A percentile compares a stretch with the other conserved stretches of the same genome.
Conservation (phyloP, 2,113 vertebrate genomes). For the Mystacornis crossleyi region DNA sequence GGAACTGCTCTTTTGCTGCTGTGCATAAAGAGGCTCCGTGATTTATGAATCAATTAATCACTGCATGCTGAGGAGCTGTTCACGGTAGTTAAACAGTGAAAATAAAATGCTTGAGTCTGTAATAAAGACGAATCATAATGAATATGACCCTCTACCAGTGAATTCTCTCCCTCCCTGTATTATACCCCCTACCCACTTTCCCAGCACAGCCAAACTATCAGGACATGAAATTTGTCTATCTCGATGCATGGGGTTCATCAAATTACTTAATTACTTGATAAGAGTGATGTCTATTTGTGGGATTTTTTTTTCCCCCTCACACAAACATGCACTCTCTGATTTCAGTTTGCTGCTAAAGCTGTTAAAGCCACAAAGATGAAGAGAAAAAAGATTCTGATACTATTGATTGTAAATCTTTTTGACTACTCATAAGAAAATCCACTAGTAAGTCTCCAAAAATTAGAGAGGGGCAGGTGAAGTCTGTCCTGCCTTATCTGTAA, state of each 20-base stretch:
- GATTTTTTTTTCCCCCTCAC: neutral
- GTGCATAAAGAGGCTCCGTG: constrained; percentile 46
- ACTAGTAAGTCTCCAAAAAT: neutral
- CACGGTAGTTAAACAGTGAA: constrained; percentile 72
- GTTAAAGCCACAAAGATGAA: neutral
- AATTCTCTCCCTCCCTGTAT: neutral
- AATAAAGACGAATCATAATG: constrained; percentile 66
- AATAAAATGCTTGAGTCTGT: constrained; percentile 64
- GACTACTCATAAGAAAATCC: neutral
- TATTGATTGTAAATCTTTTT: neutral
- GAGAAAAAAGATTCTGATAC: neutral
- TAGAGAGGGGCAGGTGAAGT: neutral
- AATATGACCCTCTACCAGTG: constrained; percentile 1
- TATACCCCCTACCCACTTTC: neutral
- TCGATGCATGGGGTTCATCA: neutral
- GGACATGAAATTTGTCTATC: neutral
- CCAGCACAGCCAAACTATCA: neutral
- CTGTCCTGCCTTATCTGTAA: neutral
- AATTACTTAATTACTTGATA: neutral
- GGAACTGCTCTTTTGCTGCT: constrained; percentile 30
- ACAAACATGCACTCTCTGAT: neutral
- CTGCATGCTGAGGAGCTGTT: constrained; percentile 65
- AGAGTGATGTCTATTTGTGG: neutral
- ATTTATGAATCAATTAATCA: constrained; percentile 81
- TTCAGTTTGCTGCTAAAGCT: neutral